Conservation (phyloP, 1,140 invertebrate species). For the Lethrus apterus region DNA sequence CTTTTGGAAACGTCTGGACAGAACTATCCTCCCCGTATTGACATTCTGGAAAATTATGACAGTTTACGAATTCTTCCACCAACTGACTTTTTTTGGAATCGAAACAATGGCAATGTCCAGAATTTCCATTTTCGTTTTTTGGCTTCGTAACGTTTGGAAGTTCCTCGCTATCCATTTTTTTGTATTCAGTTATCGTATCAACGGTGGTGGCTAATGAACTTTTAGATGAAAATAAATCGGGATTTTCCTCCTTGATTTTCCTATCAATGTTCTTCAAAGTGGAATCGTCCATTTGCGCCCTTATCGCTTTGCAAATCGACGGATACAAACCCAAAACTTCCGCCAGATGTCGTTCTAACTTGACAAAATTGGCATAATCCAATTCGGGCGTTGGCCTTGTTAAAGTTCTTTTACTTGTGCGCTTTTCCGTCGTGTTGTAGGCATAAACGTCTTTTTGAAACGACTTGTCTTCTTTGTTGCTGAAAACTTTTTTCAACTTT, state of each 20-base stretch:
- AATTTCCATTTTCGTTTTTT: no score
- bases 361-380: conserved; percentile 6
- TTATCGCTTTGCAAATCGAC: conserved; percentile 7
- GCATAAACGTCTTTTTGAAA: not conserved
- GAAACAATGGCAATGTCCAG: no score
- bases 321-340: conserved; percentile 7
- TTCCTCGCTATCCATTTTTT: not conserved
- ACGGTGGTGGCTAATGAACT: conserved; percentile 5
- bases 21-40: no score
- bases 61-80: no score
- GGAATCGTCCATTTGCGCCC: conserved; percentile 2
- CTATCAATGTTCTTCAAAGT: not conserved
- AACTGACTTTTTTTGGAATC: no score
- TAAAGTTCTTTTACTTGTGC: not conserved
- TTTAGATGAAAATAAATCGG: conserved; percentile 1
- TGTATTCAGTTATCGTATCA: conserved; percentile 7
- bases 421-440: not conserved
- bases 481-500: not conserved
- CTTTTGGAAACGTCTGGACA: no score
- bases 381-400: not conserved
- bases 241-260: not conserved
- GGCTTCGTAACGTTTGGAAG: no score
- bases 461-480: not conserved
- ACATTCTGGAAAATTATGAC: no score
- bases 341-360: conserved; percentile 5